Evolutionary conservation across 2,113 vertebrate genomes (phyloP).

Genomic region (Poeciliopsis retropinna): DNA sequence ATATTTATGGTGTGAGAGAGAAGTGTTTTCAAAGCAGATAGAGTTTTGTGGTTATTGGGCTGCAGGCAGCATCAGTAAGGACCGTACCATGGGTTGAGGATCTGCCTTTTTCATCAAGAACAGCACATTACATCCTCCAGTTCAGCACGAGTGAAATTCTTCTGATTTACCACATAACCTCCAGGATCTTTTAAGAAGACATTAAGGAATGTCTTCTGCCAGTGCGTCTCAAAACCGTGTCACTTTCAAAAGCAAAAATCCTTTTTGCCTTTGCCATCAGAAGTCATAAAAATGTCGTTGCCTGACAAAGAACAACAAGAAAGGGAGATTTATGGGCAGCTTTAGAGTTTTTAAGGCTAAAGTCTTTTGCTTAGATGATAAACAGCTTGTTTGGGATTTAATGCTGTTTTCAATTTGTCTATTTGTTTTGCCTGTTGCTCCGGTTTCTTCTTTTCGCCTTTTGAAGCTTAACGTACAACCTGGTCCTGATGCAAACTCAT

Average conservation of each 20-base stretch:
- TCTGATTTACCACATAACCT: too few relatives aligned
- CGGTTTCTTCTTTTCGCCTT: too few relatives aligned
- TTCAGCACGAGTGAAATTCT: not conserved
- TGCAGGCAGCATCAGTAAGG: not conserved
- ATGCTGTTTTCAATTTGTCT: slow-evolving; percentile 7
- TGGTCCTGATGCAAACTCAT: too few relatives aligned
- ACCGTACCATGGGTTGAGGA: not conserved
- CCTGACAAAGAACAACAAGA: not conserved
- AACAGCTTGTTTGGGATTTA: not conserved
- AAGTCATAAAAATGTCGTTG: not conserved
- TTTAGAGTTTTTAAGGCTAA: not conserved
- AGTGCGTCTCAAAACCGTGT: not conserved
- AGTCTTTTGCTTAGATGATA: not conserved
- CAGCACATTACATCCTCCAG: not conserved
- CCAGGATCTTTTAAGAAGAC: too few relatives aligned
- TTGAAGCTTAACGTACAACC: too few relatives aligned
- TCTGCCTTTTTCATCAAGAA: not conserved
- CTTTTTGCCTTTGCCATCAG: not conserved
- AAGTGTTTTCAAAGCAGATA: not conserved
- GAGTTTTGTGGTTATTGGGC: not conserved
- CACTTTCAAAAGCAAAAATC: not conserved
- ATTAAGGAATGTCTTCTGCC: not conserved
- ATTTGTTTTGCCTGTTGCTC: not conserved
- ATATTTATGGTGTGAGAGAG: not conserved
- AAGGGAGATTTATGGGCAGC: too few relatives aligned